These are phyloP conservation scores for Odocoileus hemionus DNA, from an alignment of 2,113 vertebrate species.

Conservation along the genomic window DNA sequence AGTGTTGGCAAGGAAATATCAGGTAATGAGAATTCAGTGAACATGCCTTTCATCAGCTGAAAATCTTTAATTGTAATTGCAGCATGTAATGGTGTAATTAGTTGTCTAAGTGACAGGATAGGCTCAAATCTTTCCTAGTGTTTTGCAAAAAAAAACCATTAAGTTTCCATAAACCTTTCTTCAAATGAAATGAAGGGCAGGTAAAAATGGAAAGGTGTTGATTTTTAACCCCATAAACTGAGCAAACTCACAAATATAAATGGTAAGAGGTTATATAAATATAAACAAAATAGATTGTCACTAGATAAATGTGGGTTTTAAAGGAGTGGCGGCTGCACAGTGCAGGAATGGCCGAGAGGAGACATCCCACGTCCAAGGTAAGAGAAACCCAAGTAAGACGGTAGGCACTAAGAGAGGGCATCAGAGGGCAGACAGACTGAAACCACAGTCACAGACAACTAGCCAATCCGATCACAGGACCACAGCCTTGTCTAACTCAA, in stretches of 20 bases:
- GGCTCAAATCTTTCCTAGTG: constrained; percentile 71
- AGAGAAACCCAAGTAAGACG: fast-evolving
- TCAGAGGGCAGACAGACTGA: background rate
- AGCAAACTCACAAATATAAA: background rate
- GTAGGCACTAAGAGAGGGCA: background rate
- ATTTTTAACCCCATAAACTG: constrained; percentile 26
- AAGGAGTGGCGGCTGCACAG: background rate
- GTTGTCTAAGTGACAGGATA: constrained; percentile 78
- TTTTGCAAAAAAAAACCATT: constrained; percentile 63
- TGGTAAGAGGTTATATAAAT: background rate
- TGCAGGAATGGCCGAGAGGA: background rate
- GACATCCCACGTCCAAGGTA: fast-evolving
- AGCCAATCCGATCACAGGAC: background rate
- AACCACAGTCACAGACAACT: background rate
- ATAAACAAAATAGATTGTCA: background rate
- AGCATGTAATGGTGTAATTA: constrained; percentile 82
- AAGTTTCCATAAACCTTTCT: constrained; percentile 69
- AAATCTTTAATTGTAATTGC: constrained; percentile 87
- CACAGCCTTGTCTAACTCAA: background rate
- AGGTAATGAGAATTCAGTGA: constrained; percentile 78
- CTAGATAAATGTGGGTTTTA: background rate
- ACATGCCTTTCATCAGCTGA: constrained; percentile 80
- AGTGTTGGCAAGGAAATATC: constrained; percentile 78
- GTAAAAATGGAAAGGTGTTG: background rate
- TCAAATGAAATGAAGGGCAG: constrained; percentile 24